Percentiles rank a stretch among this genome's conserved stretches.
Evolutionary conservation across 1,140 invertebrate genomes (phyloP).

Genomic region (Trichomalopsis sarcophagae): DNA sequence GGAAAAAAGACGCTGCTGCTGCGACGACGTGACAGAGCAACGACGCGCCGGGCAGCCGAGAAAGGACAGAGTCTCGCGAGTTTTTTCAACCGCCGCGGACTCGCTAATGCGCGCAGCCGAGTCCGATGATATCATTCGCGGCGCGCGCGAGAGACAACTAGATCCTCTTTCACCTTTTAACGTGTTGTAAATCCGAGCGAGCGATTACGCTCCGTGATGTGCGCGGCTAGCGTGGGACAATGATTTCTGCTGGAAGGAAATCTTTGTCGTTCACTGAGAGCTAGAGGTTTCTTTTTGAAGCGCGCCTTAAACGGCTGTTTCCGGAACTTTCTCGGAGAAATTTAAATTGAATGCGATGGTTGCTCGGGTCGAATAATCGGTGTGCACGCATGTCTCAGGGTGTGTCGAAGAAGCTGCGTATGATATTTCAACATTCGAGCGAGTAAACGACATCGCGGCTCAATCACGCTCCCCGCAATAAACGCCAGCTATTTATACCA

Average conservation of each 20-base stretch:
- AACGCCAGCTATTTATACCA: not conserved
- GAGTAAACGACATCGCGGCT: not conserved
- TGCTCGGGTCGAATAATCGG: no score
- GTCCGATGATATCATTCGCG: constrained; percentile 34
- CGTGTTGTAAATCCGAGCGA: constrained; percentile 26
- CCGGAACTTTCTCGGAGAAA: no score
- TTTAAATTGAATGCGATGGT: no score
- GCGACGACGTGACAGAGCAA: constrained; percentile 12
- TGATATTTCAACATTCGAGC: not conserved
- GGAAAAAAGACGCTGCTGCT: not conserved
- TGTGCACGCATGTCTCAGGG: no score
- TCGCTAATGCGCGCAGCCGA: not conserved
- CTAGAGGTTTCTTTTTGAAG: not conserved
- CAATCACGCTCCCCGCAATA: not conserved
- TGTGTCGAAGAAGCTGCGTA: not conserved
- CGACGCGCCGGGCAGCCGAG: constrained; percentile 4
- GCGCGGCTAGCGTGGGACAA: constrained; percentile 25
- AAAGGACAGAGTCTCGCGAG: constrained; percentile 10
- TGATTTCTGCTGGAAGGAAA: not conserved
- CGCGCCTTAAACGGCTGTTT: not conserved
- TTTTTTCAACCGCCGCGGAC: not conserved
- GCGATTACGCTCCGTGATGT: not conserved
- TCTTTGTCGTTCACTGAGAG: not conserved
- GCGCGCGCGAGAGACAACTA: constrained; percentile 11
- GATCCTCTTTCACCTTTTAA: constrained; percentile 27